phyloP scores from a whole-genome alignment of 2,113 vertebrate species.

The Tachysurus fulvidraco region DNA sequence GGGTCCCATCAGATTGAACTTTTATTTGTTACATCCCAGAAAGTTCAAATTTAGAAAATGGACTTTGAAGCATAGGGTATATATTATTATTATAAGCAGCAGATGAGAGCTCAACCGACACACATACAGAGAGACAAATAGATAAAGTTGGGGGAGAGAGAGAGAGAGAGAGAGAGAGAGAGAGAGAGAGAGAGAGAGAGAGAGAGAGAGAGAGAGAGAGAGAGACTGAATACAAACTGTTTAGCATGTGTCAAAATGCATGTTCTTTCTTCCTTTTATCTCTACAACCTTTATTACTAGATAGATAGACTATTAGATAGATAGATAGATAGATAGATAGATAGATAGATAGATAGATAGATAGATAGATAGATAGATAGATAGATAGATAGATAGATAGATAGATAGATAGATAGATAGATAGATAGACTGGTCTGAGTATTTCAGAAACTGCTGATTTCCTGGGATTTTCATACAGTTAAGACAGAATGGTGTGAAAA shows the following conservation, averaged over 20 bases:
- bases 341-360: background rate
- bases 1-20: slow-evolving; percentile 1
- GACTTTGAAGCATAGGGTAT: slow-evolving; percentile 28
- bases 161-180: background rate
- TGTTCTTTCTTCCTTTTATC: background rate
- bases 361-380: too few species aligned
- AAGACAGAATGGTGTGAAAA: background rate
- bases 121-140: background rate
- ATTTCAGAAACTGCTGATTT: background rate
- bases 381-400: too few species aligned
- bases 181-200: background rate
- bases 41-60: slow-evolving; percentile 26
- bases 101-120: slow-evolving; percentile 26
- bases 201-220: background rate
- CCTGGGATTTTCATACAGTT: background rate
- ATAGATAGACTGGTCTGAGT: background rate
- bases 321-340: too few species aligned
- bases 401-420: too few species aligned
- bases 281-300: too few species aligned
- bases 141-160: background rate
- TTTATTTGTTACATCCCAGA: slow-evolving; percentile 23
- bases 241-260: slow-evolving; percentile 16
- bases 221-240: background rate
- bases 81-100: slow-evolving; percentile 2
- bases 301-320: too few species aligned